Conservation (phyloP, 2,888 invertebrate genomes). For the Balanococcus diminutus region DNA sequence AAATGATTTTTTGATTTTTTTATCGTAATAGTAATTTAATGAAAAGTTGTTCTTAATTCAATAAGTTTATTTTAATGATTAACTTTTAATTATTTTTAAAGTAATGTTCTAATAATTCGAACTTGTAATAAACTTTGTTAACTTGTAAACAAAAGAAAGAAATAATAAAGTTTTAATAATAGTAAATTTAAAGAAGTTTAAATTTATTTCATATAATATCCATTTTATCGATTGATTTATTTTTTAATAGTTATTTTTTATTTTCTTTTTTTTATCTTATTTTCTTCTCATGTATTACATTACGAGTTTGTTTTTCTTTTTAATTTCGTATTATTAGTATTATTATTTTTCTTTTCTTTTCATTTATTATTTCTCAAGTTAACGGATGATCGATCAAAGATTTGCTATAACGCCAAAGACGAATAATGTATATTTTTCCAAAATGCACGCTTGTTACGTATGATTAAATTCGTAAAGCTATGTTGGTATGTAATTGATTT, state of each 20-base stretch:
- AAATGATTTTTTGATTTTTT: not conserved
- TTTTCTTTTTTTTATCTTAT: conserved; percentile 26
- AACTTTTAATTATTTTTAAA: conserved; percentile 53
- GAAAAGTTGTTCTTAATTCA: conserved; percentile 43
- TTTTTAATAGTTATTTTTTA: conserved; percentile 27
- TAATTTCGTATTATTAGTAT: conserved; percentile 32
- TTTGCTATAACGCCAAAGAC: conserved; percentile 22
- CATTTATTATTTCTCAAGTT: conserved; percentile 37
- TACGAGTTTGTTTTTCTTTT: conserved; percentile 29
- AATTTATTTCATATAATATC: conserved; percentile 48
- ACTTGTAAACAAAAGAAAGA: not conserved
- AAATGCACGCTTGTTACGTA: conserved; percentile 52
- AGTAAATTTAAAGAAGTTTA: conserved; percentile 50
- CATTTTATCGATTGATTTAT: conserved; percentile 19
- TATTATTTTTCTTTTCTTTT: conserved; percentile 29
- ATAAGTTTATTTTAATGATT: conserved; percentile 53
- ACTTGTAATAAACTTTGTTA: conserved; percentile 37
- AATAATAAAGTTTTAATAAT: conserved; percentile 51
- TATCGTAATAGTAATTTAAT: conserved; percentile 15
- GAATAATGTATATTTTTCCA: conserved; percentile 18
- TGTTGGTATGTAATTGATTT: conserved; percentile 37
- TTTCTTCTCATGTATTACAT: conserved; percentile 14
- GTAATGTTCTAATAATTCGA: conserved; percentile 43
- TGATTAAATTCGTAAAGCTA: conserved; percentile 36
- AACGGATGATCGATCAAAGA: conserved; percentile 38